Evolutionary conservation across 2,888 invertebrate species (phyloP).

Genomic region (Tridacna crocea): DNA sequence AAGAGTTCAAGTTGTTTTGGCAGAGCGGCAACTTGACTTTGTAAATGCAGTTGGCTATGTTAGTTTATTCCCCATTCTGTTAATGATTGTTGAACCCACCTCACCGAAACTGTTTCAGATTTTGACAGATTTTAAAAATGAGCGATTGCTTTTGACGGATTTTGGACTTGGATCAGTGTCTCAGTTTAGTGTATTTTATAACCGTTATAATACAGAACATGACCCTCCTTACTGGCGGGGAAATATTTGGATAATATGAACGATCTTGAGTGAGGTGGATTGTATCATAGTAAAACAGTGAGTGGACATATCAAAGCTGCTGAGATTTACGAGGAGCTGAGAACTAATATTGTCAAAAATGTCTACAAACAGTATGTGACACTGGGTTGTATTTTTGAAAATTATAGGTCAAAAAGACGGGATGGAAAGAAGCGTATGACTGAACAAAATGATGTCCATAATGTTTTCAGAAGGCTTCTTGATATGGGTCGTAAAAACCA

Average conservation of each 20-base stretch:
- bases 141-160: constrained; percentile 88
- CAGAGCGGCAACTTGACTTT: constrained; percentile 90
- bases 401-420: constrained; percentile 96
- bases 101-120: constrained; percentile 93
- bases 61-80: constrained; percentile 96
- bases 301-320: constrained; percentile 88
- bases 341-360: constrained; percentile 93
- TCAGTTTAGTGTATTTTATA: constrained; percentile 93
- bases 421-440: constrained; percentile 93
- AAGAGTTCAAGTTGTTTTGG: constrained; percentile 89
- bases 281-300: constrained; percentile 90
- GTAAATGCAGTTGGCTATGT: constrained; percentile 96
- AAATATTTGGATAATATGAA: constrained; percentile 98
- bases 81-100: constrained; percentile 92
- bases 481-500: no score
- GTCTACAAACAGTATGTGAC: constrained; percentile 92
- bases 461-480: no score
- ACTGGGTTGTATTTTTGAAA: constrained; percentile 98
- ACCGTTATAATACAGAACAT: constrained; percentile 92
- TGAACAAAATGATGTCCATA: constrained; percentile 14
- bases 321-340: constrained; percentile 86
- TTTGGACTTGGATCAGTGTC: constrained; percentile 91
- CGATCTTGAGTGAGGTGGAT: constrained; percentile 93
- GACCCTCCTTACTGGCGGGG: constrained; percentile 99
- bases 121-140: constrained; percentile 91